Percentiles rank a stretch among this genome's conserved stretches.
phyloP scores from a whole-genome alignment of 2,797 vertebrate species.

The Threskiornis aethiopicus region DNA sequence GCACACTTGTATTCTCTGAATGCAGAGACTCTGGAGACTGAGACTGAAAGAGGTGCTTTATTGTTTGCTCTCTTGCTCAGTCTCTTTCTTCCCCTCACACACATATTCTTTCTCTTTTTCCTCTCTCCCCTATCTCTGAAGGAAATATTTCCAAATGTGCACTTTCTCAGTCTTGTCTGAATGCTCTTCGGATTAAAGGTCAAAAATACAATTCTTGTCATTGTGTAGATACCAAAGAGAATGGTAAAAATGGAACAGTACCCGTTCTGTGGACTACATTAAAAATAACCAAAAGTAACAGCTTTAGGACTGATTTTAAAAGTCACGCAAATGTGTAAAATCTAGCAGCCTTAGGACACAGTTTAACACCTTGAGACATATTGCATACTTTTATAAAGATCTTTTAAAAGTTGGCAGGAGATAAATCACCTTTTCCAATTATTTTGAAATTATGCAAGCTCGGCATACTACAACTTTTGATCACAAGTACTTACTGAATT shows the following conservation, averaged over 20 bases:
- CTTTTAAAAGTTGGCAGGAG: slow-evolving; percentile 65
- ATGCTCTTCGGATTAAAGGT: slow-evolving; percentile 51
- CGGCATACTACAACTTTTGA: slow-evolving; percentile 12
- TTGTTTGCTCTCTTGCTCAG: neutral
- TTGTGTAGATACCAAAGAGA: slow-evolving; percentile 40
- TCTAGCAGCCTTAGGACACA: slow-evolving; percentile 67
- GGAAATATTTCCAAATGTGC: slow-evolving; percentile 58
- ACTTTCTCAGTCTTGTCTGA: slow-evolving; percentile 34
- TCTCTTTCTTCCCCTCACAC: neutral
- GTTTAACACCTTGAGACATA: slow-evolving; percentile 65
- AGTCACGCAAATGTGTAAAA: slow-evolving; percentile 71
- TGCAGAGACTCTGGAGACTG: neutral
- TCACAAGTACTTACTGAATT: slow-evolving; percentile 13
- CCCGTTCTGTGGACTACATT: slow-evolving; percentile 46
- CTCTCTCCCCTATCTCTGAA: neutral
- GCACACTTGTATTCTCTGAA: neutral
- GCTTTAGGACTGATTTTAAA: slow-evolving; percentile 60
- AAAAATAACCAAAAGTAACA: slow-evolving; percentile 56
- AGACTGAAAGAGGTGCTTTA: slow-evolving; percentile 24
- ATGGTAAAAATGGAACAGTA: slow-evolving; percentile 54
- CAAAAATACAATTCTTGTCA: slow-evolving; percentile 42
- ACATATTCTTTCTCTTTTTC: neutral
- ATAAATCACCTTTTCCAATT: slow-evolving; percentile 69
- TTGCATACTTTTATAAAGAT: slow-evolving; percentile 67
- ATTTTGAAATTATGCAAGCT: slow-evolving; percentile 67